phyloP scores from a whole-genome alignment of 2,888 invertebrate genomes.

The Fabriciana adippe region DNA sequence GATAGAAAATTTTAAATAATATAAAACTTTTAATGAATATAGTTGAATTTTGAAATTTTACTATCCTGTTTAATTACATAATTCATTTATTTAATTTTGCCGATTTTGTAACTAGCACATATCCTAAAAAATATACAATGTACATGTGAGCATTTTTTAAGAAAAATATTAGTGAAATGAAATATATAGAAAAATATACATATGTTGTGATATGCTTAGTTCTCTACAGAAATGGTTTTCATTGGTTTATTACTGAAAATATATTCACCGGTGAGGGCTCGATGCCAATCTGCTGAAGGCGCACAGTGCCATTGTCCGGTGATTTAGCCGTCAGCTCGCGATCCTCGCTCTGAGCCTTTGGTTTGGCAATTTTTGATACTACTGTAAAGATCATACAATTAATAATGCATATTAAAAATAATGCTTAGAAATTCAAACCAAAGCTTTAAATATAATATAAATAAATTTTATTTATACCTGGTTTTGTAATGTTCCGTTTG shows the following conservation, averaged over 20 bases:
- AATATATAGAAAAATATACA: too few relatives aligned
- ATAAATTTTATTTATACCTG: slow-evolving; percentile 51
- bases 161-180: too few relatives aligned
- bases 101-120: too few relatives aligned
- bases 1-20: not conserved
- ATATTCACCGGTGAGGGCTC: slow-evolving; percentile 69
- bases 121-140: not conserved
- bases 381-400: slow-evolving; percentile 44
- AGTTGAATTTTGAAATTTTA: not conserved
- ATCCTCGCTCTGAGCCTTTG: slow-evolving; percentile 77
- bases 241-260: not conserved
- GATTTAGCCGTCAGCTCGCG: slow-evolving; percentile 65
- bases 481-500: slow-evolving; percentile 69
- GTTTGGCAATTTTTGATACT: slow-evolving; percentile 76
- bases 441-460: not conserved
- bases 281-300: slow-evolving; percentile 78
- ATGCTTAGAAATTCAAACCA: not conserved
- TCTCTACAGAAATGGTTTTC: too few relatives aligned
- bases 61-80: too few relatives aligned
- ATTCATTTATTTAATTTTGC: too few relatives aligned
- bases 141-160: too few relatives aligned
- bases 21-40: not conserved
- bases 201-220: too few relatives aligned
- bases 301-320: slow-evolving; percentile 65
- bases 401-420: not conserved